phyloP scores from a whole-genome alignment of 2,797 vertebrate genomes.

The Melanogrammus aeglefinus region DNA sequence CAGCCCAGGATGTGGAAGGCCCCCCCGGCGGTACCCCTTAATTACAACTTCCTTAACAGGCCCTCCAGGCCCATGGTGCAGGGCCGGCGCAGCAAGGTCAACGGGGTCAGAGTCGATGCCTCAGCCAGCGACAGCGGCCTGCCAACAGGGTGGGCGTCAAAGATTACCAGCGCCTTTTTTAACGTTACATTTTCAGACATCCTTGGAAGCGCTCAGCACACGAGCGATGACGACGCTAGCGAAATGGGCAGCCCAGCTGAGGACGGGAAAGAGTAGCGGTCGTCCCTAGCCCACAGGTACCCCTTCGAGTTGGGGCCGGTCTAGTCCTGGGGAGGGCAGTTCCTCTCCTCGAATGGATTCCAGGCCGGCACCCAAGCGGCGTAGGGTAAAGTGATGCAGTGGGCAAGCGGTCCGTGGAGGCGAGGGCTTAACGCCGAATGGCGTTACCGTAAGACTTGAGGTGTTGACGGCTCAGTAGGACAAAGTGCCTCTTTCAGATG shows the following conservation, averaged over 20 bases:
- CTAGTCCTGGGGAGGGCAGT: background rate
- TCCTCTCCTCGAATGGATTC: background rate
- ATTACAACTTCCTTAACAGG: background rate
- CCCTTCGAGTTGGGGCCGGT: background rate
- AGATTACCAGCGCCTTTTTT: background rate
- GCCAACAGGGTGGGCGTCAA: constrained; percentile 18
- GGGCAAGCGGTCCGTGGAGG: background rate
- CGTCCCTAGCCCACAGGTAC: background rate
- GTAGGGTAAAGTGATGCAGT: background rate
- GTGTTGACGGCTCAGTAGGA: constrained; percentile 43
- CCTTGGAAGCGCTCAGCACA: constrained; percentile 51
- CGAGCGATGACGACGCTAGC: background rate
- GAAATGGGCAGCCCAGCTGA: background rate
- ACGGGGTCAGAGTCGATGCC: background rate
- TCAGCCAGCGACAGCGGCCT: background rate
- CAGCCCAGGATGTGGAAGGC: background rate
- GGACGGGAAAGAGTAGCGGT: background rate
- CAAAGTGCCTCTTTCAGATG: constrained; percentile 7
- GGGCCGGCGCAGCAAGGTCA: constrained; percentile 47
- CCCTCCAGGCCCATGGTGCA: constrained; percentile 40
- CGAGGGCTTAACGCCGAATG: constrained; percentile 22
- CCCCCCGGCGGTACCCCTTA: background rate
- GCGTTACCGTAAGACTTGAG: constrained; percentile 47
- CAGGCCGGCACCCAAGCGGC: fast-evolving
- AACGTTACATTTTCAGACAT: constrained; percentile 41